These are phyloP conservation scores for Crax fasciolata DNA, from an alignment of 2,797 vertebrate species.

Conservation along the genomic window DNA sequence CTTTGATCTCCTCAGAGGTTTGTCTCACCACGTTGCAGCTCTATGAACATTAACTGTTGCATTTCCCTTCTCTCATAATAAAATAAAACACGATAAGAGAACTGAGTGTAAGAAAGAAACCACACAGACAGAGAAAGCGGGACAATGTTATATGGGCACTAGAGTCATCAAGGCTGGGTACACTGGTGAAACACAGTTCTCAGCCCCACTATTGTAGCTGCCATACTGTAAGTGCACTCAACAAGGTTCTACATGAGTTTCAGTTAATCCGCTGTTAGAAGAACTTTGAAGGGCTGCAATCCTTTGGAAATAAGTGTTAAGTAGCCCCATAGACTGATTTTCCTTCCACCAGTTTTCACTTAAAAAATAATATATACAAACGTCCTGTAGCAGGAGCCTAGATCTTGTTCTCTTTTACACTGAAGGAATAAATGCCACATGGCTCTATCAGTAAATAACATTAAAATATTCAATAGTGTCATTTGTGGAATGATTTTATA, in stretches of 20 bases:
- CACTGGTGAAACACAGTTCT: background rate
- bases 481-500: background rate
- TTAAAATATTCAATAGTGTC: background rate
- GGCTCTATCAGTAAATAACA: background rate
- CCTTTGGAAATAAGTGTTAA: slow-evolving; percentile 49
- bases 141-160: background rate
- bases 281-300: slow-evolving; percentile 38
- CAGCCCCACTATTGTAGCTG: background rate
- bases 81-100: slow-evolving; percentile 12
- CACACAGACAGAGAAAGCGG: background rate
- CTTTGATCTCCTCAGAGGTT: slow-evolving; percentile 41
- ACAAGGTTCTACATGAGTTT: slow-evolving; percentile 52
- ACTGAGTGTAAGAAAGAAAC: background rate
- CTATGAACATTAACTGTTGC: background rate
- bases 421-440: background rate
- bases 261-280: slow-evolving; percentile 61
- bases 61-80: background rate
- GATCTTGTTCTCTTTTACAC: background rate
- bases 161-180: background rate
- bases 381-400: background rate
- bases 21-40: background rate
- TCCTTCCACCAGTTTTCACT: slow-evolving; percentile 45
- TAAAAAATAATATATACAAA: slow-evolving; percentile 1
- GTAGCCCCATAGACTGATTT: slow-evolving; percentile 23
- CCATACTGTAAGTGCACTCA: background rate